Conservation (phyloP, 1,140 invertebrate genomes). For the Heliconius congener region DNA sequence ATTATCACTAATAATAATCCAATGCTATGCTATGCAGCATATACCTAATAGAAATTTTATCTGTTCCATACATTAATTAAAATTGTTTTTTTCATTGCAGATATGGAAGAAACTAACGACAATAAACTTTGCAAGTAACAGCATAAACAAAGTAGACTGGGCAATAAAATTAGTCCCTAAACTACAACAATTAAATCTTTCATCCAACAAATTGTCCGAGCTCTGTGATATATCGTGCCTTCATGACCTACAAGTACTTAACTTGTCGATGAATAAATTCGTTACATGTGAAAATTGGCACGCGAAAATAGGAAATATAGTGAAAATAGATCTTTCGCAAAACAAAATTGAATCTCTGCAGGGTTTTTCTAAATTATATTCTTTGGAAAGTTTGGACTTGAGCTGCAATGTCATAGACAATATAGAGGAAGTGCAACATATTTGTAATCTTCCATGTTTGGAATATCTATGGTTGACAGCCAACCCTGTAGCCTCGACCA, state of each 20-base stretch:
- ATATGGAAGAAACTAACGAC: conserved; percentile 86
- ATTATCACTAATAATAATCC: no score
- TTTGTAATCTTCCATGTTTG: conserved; percentile 91
- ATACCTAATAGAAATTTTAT: no score
- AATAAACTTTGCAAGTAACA: conserved; percentile 91
- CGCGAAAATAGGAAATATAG: conserved; percentile 93
- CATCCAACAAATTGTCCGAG: conserved; percentile 88
- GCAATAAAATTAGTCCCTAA: conserved; percentile 90
- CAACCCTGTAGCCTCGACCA: conserved; percentile 92
- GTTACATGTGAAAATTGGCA: conserved; percentile 88
- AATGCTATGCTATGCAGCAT: no score
- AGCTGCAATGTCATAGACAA: conserved; percentile 92
- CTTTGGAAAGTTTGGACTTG: conserved; percentile 91
- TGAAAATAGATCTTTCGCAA: conserved; percentile 91
- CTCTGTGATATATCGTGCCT: conserved; percentile 91
- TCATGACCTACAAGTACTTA: conserved; percentile 88
- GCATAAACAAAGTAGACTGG: conserved; percentile 89
- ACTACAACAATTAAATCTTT: conserved; percentile 87
- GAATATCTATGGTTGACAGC: conserved; percentile 92
- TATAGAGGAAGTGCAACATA: conserved; percentile 90
- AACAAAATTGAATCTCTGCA: conserved; percentile 90
- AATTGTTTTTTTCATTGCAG: conserved; percentile 62
- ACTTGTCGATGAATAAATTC: conserved; percentile 90
- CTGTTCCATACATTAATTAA: background rate
- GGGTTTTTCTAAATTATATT: conserved; percentile 92